Percentiles rank a stretch among this genome's conserved stretches.
Evolutionary conservation across 2,888 invertebrate species (phyloP).

Genomic region (Acanthosepion esculentum): DNA sequence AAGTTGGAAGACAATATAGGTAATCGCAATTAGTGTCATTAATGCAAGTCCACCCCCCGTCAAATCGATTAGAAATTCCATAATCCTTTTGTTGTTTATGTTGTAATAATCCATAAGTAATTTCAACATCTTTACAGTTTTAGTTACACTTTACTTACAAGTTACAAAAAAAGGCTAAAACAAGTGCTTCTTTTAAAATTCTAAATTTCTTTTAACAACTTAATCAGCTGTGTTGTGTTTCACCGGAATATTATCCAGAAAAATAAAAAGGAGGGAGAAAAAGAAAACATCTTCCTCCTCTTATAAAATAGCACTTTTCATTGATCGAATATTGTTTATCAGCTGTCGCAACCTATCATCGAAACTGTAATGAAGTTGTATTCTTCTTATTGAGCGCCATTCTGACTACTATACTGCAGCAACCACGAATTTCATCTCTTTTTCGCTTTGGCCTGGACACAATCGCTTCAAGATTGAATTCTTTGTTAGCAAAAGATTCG

Average conservation of each 20-base stretch:
- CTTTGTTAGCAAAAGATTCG: not conserved
- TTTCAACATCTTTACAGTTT: not conserved
- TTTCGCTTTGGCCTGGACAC: too few species aligned
- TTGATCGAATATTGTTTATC: not conserved
- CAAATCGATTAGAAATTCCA: not conserved
- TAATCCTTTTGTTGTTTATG: not conserved
- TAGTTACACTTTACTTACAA: not conserved
- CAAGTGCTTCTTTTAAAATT: too few species aligned
- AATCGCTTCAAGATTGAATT: not conserved
- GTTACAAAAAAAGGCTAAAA: not conserved
- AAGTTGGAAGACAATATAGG: not conserved
- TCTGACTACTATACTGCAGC: not conserved
- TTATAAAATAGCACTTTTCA: not conserved
- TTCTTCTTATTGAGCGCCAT: not conserved
- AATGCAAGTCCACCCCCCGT: not conserved
- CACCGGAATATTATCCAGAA: not conserved
- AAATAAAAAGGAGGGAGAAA: not conserved
- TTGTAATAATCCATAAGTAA: not conserved
- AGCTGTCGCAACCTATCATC: not conserved
- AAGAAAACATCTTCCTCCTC: not conserved
- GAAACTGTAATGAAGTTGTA: not conserved
- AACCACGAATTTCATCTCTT: not conserved
- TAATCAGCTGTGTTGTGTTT: not conserved
- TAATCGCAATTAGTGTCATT: not conserved
- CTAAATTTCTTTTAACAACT: not conserved